phyloP scores from a whole-genome alignment of 2,888 invertebrate genomes.

The Anorthoa munda region DNA sequence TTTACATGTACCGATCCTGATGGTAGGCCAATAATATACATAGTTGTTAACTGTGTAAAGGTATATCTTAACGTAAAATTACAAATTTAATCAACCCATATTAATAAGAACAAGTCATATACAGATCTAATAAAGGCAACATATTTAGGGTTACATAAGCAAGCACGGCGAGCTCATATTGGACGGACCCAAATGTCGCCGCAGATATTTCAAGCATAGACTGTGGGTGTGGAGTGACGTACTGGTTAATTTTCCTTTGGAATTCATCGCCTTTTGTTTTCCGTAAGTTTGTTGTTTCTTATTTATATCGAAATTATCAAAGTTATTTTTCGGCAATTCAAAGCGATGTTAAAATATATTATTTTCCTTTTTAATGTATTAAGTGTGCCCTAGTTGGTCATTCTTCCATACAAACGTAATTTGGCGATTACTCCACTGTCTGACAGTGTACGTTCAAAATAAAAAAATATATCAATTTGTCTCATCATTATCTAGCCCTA shows the following conservation, averaged over 20 bases:
- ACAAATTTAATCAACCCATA: not conserved
- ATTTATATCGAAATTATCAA: not conserved
- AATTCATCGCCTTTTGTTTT: slow-evolving; percentile 81
- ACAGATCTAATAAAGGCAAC: slow-evolving; percentile 4
- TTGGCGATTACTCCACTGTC: not conserved
- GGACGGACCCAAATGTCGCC: slow-evolving; percentile 79
- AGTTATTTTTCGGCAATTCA: not conserved
- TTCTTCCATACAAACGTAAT: no score
- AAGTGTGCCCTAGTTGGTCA: no score
- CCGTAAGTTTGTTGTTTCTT: slow-evolving; percentile 72
- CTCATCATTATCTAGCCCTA: no score
- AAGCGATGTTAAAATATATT: not conserved
- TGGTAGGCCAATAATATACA: no score
- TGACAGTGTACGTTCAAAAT: no score
- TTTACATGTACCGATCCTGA: no score
- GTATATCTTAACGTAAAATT: not conserved
- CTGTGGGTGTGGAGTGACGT: slow-evolving; percentile 81
- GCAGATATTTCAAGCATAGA: slow-evolving; percentile 81
- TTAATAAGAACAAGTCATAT: not conserved
- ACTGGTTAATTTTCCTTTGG: slow-evolving; percentile 81
- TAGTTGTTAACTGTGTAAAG: no score
- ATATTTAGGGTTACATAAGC: slow-evolving; percentile 81
- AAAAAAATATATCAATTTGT: no score
- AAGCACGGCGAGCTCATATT: slow-evolving; percentile 82
- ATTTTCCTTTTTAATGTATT: no score